phyloP scores from a whole-genome alignment of 2,888 invertebrate genomes.

The Conomelus anceps region DNA sequence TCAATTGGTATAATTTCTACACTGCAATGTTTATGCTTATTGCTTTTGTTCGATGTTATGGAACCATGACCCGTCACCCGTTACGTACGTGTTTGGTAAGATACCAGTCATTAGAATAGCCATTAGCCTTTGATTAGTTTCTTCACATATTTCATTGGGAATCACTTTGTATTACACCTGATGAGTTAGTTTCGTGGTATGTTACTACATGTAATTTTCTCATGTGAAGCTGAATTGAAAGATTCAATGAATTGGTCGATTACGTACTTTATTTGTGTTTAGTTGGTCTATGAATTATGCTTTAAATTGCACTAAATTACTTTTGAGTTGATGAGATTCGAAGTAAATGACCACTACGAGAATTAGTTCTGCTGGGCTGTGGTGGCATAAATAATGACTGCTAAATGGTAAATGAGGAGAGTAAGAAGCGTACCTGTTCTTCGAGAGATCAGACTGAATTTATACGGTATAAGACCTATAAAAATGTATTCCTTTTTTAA shows the following conservation, averaged over 20 bases:
- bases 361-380: neutral
- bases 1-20: too few relatives aligned
- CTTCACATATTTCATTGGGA: neutral
- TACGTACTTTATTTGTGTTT: neutral
- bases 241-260: neutral
- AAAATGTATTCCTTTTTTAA: too few relatives aligned
- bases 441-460: too few relatives aligned
- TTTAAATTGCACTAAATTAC: neutral
- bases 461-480: too few relatives aligned
- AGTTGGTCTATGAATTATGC: neutral
- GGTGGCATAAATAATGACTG: neutral
- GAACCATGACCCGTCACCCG: too few relatives aligned
- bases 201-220: neutral
- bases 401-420: too few relatives aligned
- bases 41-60: neutral
- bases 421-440: too few relatives aligned
- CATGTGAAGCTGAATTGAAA: neutral
- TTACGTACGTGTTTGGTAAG: neutral
- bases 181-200: neutral
- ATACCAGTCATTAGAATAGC: neutral
- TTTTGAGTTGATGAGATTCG: neutral
- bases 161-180: neutral
- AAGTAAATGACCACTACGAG: neutral
- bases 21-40: neutral
- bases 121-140: neutral